Conservation (phyloP, 2,888 invertebrate species). For the Drosophila maculinotata region DNA sequence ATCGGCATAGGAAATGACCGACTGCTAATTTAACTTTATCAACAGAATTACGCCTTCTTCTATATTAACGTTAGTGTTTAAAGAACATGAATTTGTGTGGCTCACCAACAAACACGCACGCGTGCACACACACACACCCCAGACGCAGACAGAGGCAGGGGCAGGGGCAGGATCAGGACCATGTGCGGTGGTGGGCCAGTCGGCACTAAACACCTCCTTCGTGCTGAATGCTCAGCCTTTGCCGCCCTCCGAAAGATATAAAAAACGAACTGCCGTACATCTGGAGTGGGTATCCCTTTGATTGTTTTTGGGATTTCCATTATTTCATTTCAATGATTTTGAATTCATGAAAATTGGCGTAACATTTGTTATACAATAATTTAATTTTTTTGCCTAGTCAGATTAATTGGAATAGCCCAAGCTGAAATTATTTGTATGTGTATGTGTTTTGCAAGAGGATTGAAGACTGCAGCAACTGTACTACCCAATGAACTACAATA, state of each 20-base stretch:
- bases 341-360: constrained; percentile 82
- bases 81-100: constrained; percentile 64
- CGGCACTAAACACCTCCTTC: constrained; percentile 36
- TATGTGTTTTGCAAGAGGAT: not conserved
- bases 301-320: constrained; percentile 83
- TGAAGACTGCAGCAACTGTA: not conserved
- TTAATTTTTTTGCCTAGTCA: constrained; percentile 55
- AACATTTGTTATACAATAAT: constrained; percentile 82
- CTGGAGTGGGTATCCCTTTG: constrained; percentile 69
- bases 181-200: constrained; percentile 40
- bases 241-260: constrained; percentile 21
- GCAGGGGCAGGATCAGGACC: constrained; percentile 30
- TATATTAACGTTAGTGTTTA: constrained; percentile 40
- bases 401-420: constrained; percentile 5
- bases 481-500: no score
- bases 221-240: constrained; percentile 28
- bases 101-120: constrained; percentile 69
- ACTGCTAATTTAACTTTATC: constrained; percentile 68
- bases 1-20: constrained; percentile 10
- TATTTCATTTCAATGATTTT: constrained; percentile 84
- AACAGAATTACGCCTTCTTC: constrained; percentile 63
- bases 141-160: constrained; percentile 20
- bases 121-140: constrained; percentile 50
- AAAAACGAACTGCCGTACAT: constrained; percentile 16
- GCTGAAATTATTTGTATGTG: not conserved